phyloP scores from a whole-genome alignment of 2,113 vertebrate genomes.

The Lagopus muta region DNA sequence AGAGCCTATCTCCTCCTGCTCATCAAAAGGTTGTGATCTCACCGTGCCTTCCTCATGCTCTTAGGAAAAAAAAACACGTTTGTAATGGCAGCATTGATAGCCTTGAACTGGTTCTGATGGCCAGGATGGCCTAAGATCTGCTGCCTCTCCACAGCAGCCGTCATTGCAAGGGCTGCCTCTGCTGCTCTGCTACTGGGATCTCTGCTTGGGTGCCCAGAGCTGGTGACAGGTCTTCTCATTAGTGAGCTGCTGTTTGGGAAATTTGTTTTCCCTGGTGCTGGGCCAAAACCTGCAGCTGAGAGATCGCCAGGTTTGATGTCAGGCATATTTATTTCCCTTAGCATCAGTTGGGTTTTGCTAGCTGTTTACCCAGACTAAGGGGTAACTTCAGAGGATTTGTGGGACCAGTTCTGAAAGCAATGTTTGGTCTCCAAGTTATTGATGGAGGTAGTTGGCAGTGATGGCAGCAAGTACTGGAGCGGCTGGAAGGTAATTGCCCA shows the following conservation, averaged over 20 bases:
- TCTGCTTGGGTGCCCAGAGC: neutral
- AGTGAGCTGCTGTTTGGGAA: slow-evolving; percentile 2
- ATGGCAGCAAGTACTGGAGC: slow-evolving; percentile 16
- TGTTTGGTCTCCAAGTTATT: slow-evolving; percentile 17
- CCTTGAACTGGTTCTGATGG: neutral
- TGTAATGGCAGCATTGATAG: neutral
- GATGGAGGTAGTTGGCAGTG: slow-evolving; percentile 10
- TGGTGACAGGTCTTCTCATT: slow-evolving; percentile 20
- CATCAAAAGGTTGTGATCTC: neutral
- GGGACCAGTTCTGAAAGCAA: neutral
- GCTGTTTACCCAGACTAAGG: slow-evolving; percentile 25
- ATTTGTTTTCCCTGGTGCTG: slow-evolving; percentile 48
- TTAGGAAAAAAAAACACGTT: neutral
- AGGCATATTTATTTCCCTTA: slow-evolving; percentile 51
- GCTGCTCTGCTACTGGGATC: neutral
- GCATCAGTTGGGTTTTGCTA: neutral
- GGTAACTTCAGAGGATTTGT: slow-evolving; percentile 26
- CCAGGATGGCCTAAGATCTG: neutral
- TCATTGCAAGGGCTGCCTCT: neutral
- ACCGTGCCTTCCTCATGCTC: neutral
- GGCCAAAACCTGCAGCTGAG: slow-evolving; percentile 44
- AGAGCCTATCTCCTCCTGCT: neutral
- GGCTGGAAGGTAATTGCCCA: neutral
- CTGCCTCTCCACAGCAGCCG: neutral
- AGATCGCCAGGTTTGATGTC: slow-evolving; percentile 32